A percentile compares a stretch with the other conserved stretches of the same genome.
Evolutionary conservation across 2,797 vertebrate species (phyloP).

Genomic region (Anguilla marmorata): DNA sequence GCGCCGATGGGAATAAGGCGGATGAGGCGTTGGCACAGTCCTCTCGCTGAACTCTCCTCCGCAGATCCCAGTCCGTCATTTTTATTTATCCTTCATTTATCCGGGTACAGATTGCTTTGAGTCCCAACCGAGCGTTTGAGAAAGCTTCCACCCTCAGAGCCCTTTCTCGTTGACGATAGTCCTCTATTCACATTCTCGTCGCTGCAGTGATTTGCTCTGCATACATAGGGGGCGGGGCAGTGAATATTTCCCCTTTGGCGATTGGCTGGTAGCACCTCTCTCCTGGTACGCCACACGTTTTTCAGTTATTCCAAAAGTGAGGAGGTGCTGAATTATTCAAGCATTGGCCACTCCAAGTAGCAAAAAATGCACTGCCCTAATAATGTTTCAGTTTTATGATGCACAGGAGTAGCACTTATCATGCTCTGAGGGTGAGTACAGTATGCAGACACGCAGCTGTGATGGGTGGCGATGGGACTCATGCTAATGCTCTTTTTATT

Average conservation of each 20-base stretch:
- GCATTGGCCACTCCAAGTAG: not conserved
- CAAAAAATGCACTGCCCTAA: not conserved
- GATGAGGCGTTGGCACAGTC: not conserved
- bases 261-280: not conserved
- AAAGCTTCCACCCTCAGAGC: too few species aligned
- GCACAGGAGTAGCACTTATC: not conserved
- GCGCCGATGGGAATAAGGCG: not conserved
- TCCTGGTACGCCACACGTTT: not conserved
- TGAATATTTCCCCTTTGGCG: too few species aligned
- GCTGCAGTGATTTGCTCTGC: not conserved
- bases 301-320: not conserved
- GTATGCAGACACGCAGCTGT: not conserved
- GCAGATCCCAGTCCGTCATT: too few species aligned
- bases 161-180: too few species aligned
- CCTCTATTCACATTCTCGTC: not conserved
- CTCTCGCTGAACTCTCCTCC: not conserved
- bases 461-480: not conserved
- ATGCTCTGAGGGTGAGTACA: not conserved
- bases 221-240: too few species aligned
- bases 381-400: not conserved
- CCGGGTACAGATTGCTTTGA: too few species aligned
- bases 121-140: too few species aligned
- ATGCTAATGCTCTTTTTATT: not conserved
- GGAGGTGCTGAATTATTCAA: not conserved
- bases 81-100: not conserved